These are phyloP conservation scores for Agonopterix subpropinquella DNA, from an alignment of 2,888 invertebrate species.

Conservation along the genomic window DNA sequence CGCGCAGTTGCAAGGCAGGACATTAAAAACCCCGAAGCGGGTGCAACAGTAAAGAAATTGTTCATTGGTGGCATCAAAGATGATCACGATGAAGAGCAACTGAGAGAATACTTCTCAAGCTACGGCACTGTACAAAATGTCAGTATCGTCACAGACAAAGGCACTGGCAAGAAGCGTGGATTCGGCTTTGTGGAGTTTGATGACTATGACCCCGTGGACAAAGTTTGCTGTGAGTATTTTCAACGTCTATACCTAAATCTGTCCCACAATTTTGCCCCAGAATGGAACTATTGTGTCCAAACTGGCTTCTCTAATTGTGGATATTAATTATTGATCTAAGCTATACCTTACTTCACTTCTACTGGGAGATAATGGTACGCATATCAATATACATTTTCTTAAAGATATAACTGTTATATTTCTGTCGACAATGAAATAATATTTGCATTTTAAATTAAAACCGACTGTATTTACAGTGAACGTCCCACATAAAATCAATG, in stretches of 20 bases:
- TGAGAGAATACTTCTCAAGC: slow-evolving; percentile 87
- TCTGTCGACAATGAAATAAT: not conserved
- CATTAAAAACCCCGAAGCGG: slow-evolving; percentile 94
- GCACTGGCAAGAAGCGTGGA: slow-evolving; percentile 94
- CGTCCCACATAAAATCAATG: slow-evolving; percentile 89
- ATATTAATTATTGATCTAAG: slow-evolving; percentile 63
- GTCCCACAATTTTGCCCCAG: slow-evolving; percentile 70
- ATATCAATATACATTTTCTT: slow-evolving; percentile 52
- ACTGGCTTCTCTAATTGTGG: slow-evolving; percentile 73
- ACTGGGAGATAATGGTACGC: slow-evolving; percentile 60
- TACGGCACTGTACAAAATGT: slow-evolving; percentile 90
- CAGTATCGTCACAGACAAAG: slow-evolving; percentile 94
- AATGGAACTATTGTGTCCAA: slow-evolving; percentile 53
- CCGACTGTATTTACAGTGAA: slow-evolving; percentile 75
- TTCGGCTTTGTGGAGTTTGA: slow-evolving; percentile 98
- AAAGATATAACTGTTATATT: too few species aligned
- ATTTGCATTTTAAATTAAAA: not conserved
- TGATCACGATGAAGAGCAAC: slow-evolving; percentile 93
- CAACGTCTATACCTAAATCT: not conserved
- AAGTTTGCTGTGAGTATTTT: slow-evolving; percentile 91
- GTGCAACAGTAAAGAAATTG: slow-evolving; percentile 94
- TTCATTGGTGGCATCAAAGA: slow-evolving; percentile 97
- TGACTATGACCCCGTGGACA: slow-evolving; percentile 98
- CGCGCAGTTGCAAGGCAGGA: slow-evolving; percentile 96
- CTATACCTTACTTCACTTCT: slow-evolving; percentile 57